A percentile compares a stretch with the other conserved stretches of the same genome.
phyloP scores from a whole-genome alignment of 1,140 invertebrate species.

The Leptonema lineaticorne region DNA sequence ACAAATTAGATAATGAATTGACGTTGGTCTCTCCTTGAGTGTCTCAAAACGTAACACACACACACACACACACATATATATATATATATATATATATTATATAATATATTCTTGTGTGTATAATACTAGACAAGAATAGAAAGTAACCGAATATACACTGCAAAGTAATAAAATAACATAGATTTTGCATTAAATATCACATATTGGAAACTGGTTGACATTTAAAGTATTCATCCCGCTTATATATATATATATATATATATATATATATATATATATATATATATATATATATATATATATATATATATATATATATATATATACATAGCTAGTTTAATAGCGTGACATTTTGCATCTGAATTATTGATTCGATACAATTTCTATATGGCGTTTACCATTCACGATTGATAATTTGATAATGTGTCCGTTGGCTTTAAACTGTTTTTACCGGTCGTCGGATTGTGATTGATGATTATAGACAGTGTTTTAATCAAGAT shows the following conservation, averaged over 20 bases:
- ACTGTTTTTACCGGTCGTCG: slow-evolving; percentile 9
- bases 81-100: background rate
- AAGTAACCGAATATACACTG: background rate
- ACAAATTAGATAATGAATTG: slow-evolving; percentile 18
- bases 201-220: background rate
- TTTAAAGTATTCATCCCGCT: background rate
- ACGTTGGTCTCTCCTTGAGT: background rate
- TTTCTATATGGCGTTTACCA: background rate
- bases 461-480: slow-evolving; percentile 8
- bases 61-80: background rate
- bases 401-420: background rate
- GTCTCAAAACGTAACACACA: background rate
- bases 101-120: too few relatives aligned
- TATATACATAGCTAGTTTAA: slow-evolving; percentile 1
- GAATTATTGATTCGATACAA: slow-evolving; percentile 6
- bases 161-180: background rate
- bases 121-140: too few relatives aligned
- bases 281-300: too few relatives aligned
- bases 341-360: slow-evolving; percentile 9
- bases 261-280: too few relatives aligned
- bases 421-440: background rate
- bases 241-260: too few relatives aligned
- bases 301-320: too few relatives aligned
- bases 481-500: background rate
- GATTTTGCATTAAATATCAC: background rate